Percentiles rank a stretch among this genome's conserved stretches.
Evolutionary conservation across 1,140 invertebrate genomes (phyloP).

Genomic region (Hylaeus anthracinus): DNA sequence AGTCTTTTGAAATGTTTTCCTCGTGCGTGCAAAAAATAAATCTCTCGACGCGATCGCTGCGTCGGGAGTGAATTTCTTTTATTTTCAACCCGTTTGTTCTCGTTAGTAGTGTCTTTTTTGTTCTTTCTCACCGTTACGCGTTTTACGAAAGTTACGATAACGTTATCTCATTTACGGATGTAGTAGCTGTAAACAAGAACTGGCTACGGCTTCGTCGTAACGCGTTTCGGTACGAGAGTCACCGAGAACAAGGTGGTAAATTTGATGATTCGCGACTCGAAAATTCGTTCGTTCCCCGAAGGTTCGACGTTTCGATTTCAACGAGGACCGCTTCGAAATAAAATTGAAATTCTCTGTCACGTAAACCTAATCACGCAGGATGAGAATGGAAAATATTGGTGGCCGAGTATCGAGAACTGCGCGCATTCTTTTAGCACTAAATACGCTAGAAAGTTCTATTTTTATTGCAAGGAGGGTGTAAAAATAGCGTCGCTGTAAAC

Average conservation of each 20-base stretch:
- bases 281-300: background rate
- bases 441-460: background rate
- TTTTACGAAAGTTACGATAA: background rate
- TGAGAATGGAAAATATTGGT: background rate
- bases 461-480: conserved; percentile 3
- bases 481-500: conserved; percentile 29
- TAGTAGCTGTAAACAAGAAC: background rate
- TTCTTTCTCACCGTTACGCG: too few species aligned
- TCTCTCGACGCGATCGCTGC: conserved; percentile 52
- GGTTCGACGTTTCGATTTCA: background rate
- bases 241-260: background rate
- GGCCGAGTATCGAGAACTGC: background rate
- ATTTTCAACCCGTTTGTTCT: background rate
- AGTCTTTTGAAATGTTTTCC: conserved; percentile 63
- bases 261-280: background rate
- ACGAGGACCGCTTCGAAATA: background rate
- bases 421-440: conserved; percentile 2
- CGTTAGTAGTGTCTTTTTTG: background rate
- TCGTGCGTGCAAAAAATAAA: conserved; percentile 72
- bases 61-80: conserved; percentile 28
- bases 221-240: background rate
- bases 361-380: background rate
- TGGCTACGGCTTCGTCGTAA: background rate
- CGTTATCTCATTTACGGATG: background rate
- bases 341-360: background rate